Percentiles rank a stretch among this genome's conserved stretches.
These are phyloP conservation scores for Megalops cyprinoides DNA, from an alignment of 2,797 vertebrate genomes.

Conservation along the genomic window DNA sequence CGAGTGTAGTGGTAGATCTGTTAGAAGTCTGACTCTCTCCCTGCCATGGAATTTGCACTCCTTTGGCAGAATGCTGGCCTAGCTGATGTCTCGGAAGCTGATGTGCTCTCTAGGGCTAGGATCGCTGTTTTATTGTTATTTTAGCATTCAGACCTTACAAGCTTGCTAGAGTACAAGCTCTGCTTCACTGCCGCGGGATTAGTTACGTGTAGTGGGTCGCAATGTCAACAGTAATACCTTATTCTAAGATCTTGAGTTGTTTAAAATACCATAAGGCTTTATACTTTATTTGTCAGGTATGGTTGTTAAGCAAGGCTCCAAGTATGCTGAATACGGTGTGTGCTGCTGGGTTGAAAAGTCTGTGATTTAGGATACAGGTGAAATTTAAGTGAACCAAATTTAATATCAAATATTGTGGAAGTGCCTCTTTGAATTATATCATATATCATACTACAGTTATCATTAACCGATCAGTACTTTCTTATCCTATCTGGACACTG, in stretches of 20 bases:
- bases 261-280: not conserved
- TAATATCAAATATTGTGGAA: no score
- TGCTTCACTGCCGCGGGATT: not conserved
- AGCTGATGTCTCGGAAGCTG: not conserved
- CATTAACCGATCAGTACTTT: no score
- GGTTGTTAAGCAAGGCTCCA: no score
- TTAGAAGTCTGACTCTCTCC: not conserved
- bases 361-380: no score
- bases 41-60: not conserved
- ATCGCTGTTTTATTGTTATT: not conserved
- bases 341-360: no score
- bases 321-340: no score
- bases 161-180: no score
- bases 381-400: no score
- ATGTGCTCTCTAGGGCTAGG: not conserved
- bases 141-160: not conserved
- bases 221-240: not conserved
- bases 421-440: no score
- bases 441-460: no score
- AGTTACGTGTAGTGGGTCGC: not conserved
- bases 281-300: not conserved
- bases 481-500: no score
- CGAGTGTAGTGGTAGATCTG: not conserved
- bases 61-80: not conserved
- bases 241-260: not conserved